Conservation (phyloP, 2,888 invertebrate genomes). For the Arrhopalites spinosus region DNA sequence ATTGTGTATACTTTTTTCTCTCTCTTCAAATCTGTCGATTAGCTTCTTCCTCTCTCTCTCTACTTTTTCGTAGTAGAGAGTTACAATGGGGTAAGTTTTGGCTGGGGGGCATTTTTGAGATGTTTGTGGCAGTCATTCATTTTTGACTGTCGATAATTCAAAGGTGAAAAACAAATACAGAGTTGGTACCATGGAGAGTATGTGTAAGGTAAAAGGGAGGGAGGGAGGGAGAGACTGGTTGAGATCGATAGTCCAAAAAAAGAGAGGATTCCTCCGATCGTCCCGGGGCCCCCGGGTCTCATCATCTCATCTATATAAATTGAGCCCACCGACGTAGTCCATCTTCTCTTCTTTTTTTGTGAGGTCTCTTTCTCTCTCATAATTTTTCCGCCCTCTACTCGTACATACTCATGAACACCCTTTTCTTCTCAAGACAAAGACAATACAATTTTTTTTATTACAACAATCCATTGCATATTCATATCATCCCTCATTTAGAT, state of each 20-base stretch:
- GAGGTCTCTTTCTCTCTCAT: slow-evolving; percentile 44
- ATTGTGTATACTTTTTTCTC: no score
- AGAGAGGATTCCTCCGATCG: slow-evolving; percentile 12
- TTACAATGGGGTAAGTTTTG: no score
- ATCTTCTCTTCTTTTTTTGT: slow-evolving; percentile 39
- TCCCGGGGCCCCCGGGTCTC: slow-evolving; percentile 46
- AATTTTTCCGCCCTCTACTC: slow-evolving; percentile 13
- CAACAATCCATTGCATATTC: slow-evolving; percentile 1
- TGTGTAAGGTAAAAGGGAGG: not conserved
- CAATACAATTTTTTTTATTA: not conserved
- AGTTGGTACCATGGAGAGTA: not conserved
- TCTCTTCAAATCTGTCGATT: no score
- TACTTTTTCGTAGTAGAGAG: no score
- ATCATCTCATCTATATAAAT: slow-evolving; percentile 50
- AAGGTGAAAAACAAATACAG: slow-evolving; percentile 38
- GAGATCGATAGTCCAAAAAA: slow-evolving; percentile 13
- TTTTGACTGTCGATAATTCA: slow-evolving; percentile 30
- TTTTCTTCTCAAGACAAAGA: not conserved
- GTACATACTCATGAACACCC: slow-evolving; percentile 10
- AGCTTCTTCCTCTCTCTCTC: no score
- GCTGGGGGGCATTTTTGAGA: not conserved
- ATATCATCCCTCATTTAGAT: no score
- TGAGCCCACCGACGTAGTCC: slow-evolving; percentile 54
- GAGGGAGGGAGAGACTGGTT: not conserved
- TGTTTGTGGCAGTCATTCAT: not conserved